Evolutionary conservation across 2,888 invertebrate species (phyloP), one percentile per base, ranked within the genome.

Genomic region (Eupithecia subumbrata): DNA sequence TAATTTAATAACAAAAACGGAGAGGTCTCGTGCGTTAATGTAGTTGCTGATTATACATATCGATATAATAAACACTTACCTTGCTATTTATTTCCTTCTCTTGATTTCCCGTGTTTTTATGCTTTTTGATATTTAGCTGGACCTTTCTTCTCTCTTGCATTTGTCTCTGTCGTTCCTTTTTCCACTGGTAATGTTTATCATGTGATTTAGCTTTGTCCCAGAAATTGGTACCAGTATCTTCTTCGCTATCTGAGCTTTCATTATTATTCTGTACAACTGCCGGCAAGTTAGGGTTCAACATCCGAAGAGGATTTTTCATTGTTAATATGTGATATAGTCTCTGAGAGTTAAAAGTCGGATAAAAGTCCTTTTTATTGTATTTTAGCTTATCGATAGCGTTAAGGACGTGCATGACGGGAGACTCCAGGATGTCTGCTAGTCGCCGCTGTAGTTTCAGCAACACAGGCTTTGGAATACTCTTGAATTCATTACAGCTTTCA

Each of bases 331-430:
- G 91, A 80, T 96, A 95, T 4, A 97, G 87, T 80, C 94, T 94
- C 68, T 95, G 94, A 72, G 95, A 95, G 83, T 97, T 95, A 18
- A 97, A 90, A 66, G 90, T 88, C 0, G 97, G 97, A 87, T 97
- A 97, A 84, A 96, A 97, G 66, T 95, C 94, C 22, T 92, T 91
- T 40, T 94, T 94, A 0, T 90, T 92, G 82, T 96, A 96, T 80
- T 96, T 95, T 11, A 98, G 89, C 89, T 97, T 97, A 78, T 97
- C 95, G 79, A 98, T 86, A 0, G 97, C 96, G 79, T 95, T 92
- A 48, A 98, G 93, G 5, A 97, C 88, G 87, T 97, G 96, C 95
- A 96, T 95, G 0, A 97, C 95, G 0, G 97, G 97, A 79, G 97
- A 96, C 84, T 97, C 97, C 3, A 96, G 90, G 56, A 98, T 96